Evolutionary conservation across 37 sponge, comb jelly and placozoan genomes (phyloP).

Genomic region (Halisarca cf. caerulea): DNA sequence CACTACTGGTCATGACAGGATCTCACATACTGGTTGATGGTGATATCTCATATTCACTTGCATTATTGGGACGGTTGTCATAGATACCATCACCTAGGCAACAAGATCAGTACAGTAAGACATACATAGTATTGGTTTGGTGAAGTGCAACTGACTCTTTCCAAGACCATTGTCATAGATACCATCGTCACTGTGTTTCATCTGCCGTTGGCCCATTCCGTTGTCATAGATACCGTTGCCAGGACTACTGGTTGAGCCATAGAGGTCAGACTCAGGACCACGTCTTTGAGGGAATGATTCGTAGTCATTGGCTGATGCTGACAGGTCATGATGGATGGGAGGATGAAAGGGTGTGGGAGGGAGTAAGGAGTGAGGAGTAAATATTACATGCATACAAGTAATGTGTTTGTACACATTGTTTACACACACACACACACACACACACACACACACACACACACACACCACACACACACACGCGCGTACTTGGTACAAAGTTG

Average conservation of each 20-base stretch:
- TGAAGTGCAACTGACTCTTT: conserved; percentile 2
- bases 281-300: no score
- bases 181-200: neutral
- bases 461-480: no score
- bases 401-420: neutral
- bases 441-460: no score
- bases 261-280: conserved; percentile 6
- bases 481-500: no score
- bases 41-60: neutral
- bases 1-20: no score
- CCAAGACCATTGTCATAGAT: neutral
- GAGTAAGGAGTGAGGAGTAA: neutral
- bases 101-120: neutral
- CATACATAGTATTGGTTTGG: no score
- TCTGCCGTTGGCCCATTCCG: neutral
- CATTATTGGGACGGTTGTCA: neutral
- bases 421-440: no score
- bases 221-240: conserved; percentile 1
- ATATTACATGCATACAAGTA: neutral
- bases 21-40: neutral
- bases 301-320: no score
- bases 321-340: no score
- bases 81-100: conserved; percentile 16
- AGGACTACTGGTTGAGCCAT: neutral
- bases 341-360: no score